A percentile compares a stretch with the other conserved stretches of the same genome.
Evolutionary conservation across 2,113 vertebrate genomes (phyloP).

Genomic region (Dasyornis broadbenti): DNA sequence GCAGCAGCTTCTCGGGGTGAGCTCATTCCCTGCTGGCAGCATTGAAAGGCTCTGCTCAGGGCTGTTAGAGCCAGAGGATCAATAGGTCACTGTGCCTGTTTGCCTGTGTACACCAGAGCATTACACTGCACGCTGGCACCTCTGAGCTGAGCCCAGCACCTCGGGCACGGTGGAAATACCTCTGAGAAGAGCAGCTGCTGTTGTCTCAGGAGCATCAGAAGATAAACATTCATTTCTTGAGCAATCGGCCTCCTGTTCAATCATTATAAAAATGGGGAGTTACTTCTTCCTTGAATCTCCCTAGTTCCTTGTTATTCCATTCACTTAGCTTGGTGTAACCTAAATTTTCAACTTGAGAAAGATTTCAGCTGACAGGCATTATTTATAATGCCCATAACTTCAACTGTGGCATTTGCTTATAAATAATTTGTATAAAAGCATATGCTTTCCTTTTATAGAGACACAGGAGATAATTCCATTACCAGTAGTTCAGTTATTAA

Average conservation of each 20-base stretch:
- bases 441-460: neutral
- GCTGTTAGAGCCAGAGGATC: neutral
- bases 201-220: neutral
- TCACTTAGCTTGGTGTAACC: neutral
- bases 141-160: neutral
- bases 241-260: neutral
- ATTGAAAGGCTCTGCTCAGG: neutral
- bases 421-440: neutral
- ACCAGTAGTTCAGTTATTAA: neutral
- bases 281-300: neutral
- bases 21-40: neutral
- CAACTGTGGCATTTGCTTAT: neutral
- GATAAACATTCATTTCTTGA: neutral
- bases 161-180: neutral
- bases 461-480: neutral
- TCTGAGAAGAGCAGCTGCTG: neutral
- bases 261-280: neutral
- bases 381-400: neutral
- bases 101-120: neutral
- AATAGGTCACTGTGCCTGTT: accelerated
- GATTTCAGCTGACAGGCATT: neutral
- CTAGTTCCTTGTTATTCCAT: neutral
- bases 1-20: neutral
- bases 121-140: accelerated
- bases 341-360: neutral